Percentiles rank a stretch among this genome's conserved stretches.
Evolutionary conservation across 2,888 invertebrate species (phyloP).

Genomic region (Cetonia aurata): DNA sequence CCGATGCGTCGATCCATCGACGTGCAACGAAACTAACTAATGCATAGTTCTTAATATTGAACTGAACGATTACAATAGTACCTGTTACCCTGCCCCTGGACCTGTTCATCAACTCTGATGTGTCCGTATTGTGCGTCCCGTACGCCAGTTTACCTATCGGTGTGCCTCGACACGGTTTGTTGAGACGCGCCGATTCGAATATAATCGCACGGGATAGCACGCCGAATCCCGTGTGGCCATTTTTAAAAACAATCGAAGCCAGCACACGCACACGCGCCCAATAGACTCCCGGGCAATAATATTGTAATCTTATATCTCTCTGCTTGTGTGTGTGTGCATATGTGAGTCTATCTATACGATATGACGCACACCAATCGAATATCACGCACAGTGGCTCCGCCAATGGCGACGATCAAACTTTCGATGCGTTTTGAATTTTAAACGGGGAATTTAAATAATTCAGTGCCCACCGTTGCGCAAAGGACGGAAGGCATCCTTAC

Average conservation of each 20-base stretch:
- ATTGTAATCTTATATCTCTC: constrained; percentile 48
- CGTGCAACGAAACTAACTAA: constrained; percentile 39
- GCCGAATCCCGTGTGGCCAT: constrained; percentile 39
- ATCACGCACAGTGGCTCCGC: constrained; percentile 46
- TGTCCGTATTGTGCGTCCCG: too few species aligned
- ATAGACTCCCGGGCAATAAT: constrained; percentile 51
- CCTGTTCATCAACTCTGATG: constrained; percentile 65
- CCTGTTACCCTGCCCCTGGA: constrained; percentile 63
- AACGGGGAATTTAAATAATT: constrained; percentile 44
- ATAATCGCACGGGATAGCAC: too few species aligned
- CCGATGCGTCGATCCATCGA: constrained; percentile 25
- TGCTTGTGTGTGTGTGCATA: constrained; percentile 1
- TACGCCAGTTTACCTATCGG: background rate
- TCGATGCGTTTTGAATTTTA: constrained; percentile 56
- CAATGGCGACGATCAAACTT: constrained; percentile 52
- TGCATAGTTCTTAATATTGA: constrained; percentile 55
- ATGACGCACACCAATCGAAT: constrained; percentile 54
- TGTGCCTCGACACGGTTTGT: too few species aligned
- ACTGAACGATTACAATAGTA: constrained; percentile 65
- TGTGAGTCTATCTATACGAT: too few species aligned
- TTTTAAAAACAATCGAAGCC: constrained; percentile 35
- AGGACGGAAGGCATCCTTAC: too few species aligned
- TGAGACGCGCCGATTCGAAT: too few species aligned
- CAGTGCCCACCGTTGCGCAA: background rate
- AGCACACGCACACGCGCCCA: constrained; percentile 50